Percentiles rank a stretch among this genome's conserved stretches.
These are phyloP conservation scores for Odontamblyopus rebecca DNA, from an alignment of 2,797 vertebrate species.

Conservation along the genomic window DNA sequence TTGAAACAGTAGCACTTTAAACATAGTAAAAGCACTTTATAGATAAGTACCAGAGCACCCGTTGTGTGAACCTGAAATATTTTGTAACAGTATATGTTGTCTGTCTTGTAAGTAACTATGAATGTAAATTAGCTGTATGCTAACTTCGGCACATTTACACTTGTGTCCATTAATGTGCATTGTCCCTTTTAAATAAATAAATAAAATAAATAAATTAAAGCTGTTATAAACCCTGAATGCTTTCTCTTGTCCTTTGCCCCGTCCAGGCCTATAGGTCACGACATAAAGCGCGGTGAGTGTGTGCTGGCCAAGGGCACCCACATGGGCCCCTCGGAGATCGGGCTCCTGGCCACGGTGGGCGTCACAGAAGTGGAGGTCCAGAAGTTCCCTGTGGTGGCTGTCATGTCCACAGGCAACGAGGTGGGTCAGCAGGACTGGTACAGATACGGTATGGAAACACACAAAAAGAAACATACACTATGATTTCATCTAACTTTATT, in stretches of 20 bases:
- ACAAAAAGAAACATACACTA: neutral
- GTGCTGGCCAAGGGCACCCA: conserved; percentile 96
- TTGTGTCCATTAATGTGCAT: too few relatives aligned
- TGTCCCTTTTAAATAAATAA: too few relatives aligned
- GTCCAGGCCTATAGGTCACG: conserved; percentile 93
- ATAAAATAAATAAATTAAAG: too few relatives aligned
- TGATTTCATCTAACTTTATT: neutral
- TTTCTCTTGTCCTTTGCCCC: conserved; percentile 15
- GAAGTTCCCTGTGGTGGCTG: conserved; percentile 97
- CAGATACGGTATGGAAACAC: conserved; percentile 5
- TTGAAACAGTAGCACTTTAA: too few relatives aligned
- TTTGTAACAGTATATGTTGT: too few relatives aligned
- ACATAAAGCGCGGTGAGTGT: conserved; percentile 97
- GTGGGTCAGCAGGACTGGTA: conserved; percentile 57
- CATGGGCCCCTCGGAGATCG: conserved; percentile 98
- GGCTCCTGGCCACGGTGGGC: conserved; percentile 94
- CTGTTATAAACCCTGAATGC: neutral
- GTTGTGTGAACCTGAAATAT: too few relatives aligned
- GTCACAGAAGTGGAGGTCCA: conserved; percentile 98
- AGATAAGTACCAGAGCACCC: too few relatives aligned
- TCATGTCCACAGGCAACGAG: conserved; percentile 99
- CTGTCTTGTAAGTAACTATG: too few relatives aligned
- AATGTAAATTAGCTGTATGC: too few relatives aligned
- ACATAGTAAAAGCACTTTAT: too few relatives aligned
- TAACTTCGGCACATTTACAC: too few relatives aligned